These are phyloP conservation scores for Antennarius maculatus DNA, from an alignment of 2,797 vertebrate species.

Conservation along the genomic window DNA sequence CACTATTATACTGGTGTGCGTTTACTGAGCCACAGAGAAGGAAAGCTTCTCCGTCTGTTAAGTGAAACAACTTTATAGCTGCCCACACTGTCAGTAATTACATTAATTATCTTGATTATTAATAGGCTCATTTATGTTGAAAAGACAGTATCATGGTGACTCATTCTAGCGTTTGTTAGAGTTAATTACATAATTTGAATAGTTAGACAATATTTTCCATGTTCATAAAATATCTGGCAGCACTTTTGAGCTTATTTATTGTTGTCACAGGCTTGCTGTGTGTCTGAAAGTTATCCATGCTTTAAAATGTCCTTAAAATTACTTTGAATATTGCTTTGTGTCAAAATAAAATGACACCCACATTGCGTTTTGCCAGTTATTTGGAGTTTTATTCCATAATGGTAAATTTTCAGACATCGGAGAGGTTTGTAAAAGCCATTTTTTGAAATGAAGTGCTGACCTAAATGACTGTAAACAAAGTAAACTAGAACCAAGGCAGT, in stretches of 20 bases:
- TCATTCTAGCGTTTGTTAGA: conserved; percentile 18
- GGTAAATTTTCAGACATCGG: conserved; percentile 24
- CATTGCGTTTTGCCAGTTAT: conserved; percentile 16
- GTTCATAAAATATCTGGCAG: conserved; percentile 42
- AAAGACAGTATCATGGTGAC: conserved; percentile 4
- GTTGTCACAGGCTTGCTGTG: conserved; percentile 14
- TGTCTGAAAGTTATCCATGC: conserved; percentile 39
- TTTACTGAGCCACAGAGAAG: conserved; percentile 5
- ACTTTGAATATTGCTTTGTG: conserved; percentile 14
- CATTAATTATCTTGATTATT: conserved; percentile 27
- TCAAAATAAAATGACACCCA: conserved; percentile 44
- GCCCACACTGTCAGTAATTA: conserved; percentile 22
- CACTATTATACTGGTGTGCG: conserved; percentile 1
- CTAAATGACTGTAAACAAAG: conserved; percentile 26
- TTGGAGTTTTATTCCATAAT: conserved; percentile 6
- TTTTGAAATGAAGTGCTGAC: conserved; percentile 24
- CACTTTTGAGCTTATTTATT: conserved; percentile 38
- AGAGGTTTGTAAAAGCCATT: conserved; percentile 18
- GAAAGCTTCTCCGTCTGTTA: conserved; percentile 15
- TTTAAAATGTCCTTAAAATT: conserved; percentile 25
- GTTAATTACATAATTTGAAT: conserved; percentile 22
- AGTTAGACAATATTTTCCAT: conserved; percentile 19
- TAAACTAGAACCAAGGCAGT: conserved; percentile 21
- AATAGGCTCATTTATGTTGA: conserved; percentile 23
- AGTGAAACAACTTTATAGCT: conserved; percentile 22